Evolutionary conservation across 2,888 invertebrate species (phyloP), one percentile per base, ranked within the genome.

Genomic region (Andrena fulva): DNA sequence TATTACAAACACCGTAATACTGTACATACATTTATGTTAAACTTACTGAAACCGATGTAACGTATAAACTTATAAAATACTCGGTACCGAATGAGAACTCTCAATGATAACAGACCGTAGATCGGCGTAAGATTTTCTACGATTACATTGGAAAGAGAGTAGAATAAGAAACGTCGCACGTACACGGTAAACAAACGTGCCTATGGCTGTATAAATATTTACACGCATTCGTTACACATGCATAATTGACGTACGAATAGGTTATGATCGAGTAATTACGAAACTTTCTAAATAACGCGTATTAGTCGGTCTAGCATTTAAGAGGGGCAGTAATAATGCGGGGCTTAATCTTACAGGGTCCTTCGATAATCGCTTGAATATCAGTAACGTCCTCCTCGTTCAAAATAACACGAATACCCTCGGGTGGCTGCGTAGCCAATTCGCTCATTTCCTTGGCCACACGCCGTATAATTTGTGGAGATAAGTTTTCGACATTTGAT

Each of bases 301-400:
- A 12, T 64, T 48, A 54, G 54, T 48, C 5, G 12, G 62, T n/a
- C 2, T 54, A 50, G 20, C 50, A 70, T 78, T 71, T 16, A 10
- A 8, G 33, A 27, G 1, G 5, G 5, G 42, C 0, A 29, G 12
- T 48, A 72, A 67, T 72, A 68, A 54, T 24, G 59, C 54, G 31
- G 64, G 27, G 0, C 24, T 67, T 12, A 48, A 48, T 85, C 91
- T 92, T 94, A 96, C 96, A 96, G 90, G 99, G 99, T 0, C 99
- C 99, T 90, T 98, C 98, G 92, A 99, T 97, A 86, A 96, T 96
- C 24, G 99, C 99, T 92, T 98, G 97, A 91, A 99, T 98, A 94
- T 99, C 98, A 60, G 98, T 98, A 81, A 99, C 96, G 94, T 99
- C 98, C 92, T 98, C 97, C 89, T 99, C 99, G 92, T 98, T 98